Base-by-base conservation (phyloP, 2,113 vertebrate genomes). In the Pteronura brasiliensis region DNA sequence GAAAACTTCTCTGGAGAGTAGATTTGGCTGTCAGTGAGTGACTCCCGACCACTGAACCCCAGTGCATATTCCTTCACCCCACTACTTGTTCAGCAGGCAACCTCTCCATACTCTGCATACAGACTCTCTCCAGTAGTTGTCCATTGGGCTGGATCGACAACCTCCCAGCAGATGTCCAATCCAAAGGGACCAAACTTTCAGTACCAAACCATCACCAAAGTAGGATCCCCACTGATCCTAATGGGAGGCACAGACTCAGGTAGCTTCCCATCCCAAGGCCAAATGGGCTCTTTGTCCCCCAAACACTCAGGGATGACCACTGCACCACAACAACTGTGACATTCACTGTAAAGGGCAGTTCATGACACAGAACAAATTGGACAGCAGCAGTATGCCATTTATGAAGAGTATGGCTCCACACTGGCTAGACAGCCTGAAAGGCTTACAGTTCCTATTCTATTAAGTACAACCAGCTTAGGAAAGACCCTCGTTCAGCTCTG, bases 391-490 rank as follows among this genome's bases (percentile, higher is more conserved):
- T 99, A 99, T 1, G 99, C 99, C 2, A 98, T 99, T 95, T 99
- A 99, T 0, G 99, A 99, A 98, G 39, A 99, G 99, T 97, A 99
- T 99, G 99, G 98, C 99, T 6, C 99, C 99, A 93, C 99, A 99
- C 0, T 98, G 99, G 99, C 0, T 98, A 99, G 99, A 99, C 59
- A 99, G 99, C 99, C 99, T 99, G 94, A 99, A 99, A 98, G 99
- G 99, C 89, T 98, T 99, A 65, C 98, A 99, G 99, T n/a, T 99
- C 99, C 1, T 99, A 99, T 11, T 99, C 99, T 21, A 99, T 99
- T 98, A 99, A 99, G 49, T 99, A 99, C 98, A 99, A 99, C 93
- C 99, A 99, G 57, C 98, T 99, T 42, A 99, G 99, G 20, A 99
- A 99, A 90, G 99, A 99, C 42, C 83, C 99, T 13, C 99, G 99